Conservation (phyloP, 2,888 invertebrate genomes). For the Drosophila merina region DNA sequence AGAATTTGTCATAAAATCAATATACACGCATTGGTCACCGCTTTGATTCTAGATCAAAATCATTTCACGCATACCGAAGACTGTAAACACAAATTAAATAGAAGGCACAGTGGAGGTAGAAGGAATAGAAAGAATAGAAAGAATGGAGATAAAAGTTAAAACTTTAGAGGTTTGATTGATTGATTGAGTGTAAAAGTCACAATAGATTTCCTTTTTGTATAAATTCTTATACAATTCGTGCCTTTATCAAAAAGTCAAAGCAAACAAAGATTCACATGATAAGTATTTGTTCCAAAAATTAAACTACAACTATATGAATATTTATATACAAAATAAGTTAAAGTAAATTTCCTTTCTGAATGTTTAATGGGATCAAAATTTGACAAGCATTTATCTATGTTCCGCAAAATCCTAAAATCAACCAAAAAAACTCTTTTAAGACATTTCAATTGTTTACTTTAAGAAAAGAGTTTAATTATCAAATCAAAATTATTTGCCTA, state of each 20-base stretch:
- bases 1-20: conserved; percentile 26
- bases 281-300: conserved; percentile 19
- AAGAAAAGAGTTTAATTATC: conserved; percentile 18
- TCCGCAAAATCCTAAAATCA: conserved; percentile 28
- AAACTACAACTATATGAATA: conserved; percentile 15
- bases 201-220: conserved; percentile 38
- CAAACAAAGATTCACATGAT: conserved; percentile 22
- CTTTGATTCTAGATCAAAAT: conserved; percentile 39
- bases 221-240: conserved; percentile 40
- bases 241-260: conserved; percentile 38
- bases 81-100: conserved; percentile 24
- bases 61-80: conserved; percentile 39
- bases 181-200: conserved; percentile 32
- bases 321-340: conserved; percentile 18
- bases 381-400: conserved; percentile 51
- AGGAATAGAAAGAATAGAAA: neutral
- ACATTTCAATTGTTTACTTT: conserved; percentile 21
- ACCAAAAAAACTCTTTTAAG: conserved; percentile 4
- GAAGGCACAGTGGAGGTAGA: no score
- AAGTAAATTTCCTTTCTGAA: conserved; percentile 33
- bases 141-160: conserved; percentile 11
- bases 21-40: conserved; percentile 35
- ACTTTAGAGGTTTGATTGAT: conserved; percentile 30
- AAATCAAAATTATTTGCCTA: conserved; percentile 25
- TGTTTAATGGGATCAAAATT: conserved; percentile 64